Evolutionary conservation across 23 tunicate species (phyloP).

Genomic region (Diplosoma virens): DNA sequence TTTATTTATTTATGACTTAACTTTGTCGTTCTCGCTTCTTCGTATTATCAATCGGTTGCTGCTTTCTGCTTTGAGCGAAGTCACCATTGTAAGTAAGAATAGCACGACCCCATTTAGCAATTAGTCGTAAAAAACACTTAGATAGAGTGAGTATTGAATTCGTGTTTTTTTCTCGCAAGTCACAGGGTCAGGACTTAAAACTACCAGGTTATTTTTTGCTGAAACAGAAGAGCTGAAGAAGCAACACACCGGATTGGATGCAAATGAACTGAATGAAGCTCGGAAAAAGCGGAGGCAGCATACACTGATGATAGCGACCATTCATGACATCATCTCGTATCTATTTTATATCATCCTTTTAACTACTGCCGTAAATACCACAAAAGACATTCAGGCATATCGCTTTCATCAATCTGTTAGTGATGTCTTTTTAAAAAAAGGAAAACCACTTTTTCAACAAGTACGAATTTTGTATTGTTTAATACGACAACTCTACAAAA

Average conservation of each 20-base stretch:
- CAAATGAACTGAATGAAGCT: constrained; percentile 13
- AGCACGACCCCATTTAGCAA: too few relatives aligned
- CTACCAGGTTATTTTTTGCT: not conserved
- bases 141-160: too few relatives aligned
- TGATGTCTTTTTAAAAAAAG: constrained; percentile 41
- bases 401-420: constrained; percentile 52
- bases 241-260: not conserved
- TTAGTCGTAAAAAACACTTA: too few relatives aligned
- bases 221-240: not conserved
- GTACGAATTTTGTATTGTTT: constrained; percentile 17
- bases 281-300: constrained; percentile 21
- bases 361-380: constrained; percentile 50
- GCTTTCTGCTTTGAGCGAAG: too few relatives aligned
- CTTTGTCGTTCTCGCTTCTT: too few relatives aligned
- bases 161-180: too few relatives aligned
- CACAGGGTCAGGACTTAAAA: too few relatives aligned
- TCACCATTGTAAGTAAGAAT: too few relatives aligned
- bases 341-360: constrained; percentile 55
- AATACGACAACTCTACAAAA: too few relatives aligned
- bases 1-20: too few relatives aligned
- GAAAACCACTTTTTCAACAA: constrained; percentile 44
- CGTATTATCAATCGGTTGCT: too few relatives aligned
- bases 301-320: constrained; percentile 58
- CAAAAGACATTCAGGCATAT: constrained; percentile 51
- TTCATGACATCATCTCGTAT: constrained; percentile 63